A percentile compares a stretch with the other conserved stretches of the same genome.
Evolutionary conservation across 2,888 invertebrate species (phyloP).

Genomic region (Azorinus chamasolen): DNA sequence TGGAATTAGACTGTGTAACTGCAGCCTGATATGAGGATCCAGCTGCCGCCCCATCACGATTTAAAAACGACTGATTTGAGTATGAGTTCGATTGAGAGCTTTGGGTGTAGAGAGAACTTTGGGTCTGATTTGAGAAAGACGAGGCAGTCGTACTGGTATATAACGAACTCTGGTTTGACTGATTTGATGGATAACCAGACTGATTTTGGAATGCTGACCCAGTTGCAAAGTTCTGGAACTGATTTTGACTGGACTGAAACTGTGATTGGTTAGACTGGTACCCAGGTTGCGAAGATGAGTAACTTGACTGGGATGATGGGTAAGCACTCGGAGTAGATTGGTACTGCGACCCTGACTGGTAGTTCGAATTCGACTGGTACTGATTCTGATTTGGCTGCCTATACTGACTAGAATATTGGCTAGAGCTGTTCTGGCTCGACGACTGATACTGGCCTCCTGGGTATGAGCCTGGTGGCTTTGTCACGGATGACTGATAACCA

Average conservation of each 20-base stretch:
- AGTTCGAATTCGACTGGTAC: conserved; percentile 50
- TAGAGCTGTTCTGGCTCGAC: conserved; percentile 7
- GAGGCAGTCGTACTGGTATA: conserved; percentile 63
- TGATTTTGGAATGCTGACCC: conserved; percentile 80
- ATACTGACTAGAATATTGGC: conserved; percentile 53
- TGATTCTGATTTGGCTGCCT: conserved; percentile 59
- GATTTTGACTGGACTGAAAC: conserved; percentile 62
- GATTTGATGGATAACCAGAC: conserved; percentile 70
- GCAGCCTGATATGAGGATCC: conserved; percentile 52
- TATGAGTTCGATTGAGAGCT: conserved; percentile 52
- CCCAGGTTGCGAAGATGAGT: conserved; percentile 48
- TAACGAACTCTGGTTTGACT: conserved; percentile 69
- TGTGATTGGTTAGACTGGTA: conserved; percentile 62
- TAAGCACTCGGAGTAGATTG: conserved; percentile 45
- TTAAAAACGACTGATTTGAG: conserved; percentile 59
- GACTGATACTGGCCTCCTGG: conserved; percentile 66
- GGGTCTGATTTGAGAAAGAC: conserved; percentile 54
- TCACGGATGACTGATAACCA: conserved; percentile 64
- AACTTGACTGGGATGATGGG: conserved; percentile 49
- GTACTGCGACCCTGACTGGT: conserved; percentile 50
- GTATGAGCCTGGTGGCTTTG: conserved; percentile 55
- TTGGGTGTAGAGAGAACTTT: conserved; percentile 72
- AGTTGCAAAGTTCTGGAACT: conserved; percentile 74
- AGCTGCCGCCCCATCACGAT: conserved; percentile 49
- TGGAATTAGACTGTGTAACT: conserved; percentile 55